phyloP scores from a whole-genome alignment of 2,888 invertebrate genomes.

The Eretmocerus hayati region DNA sequence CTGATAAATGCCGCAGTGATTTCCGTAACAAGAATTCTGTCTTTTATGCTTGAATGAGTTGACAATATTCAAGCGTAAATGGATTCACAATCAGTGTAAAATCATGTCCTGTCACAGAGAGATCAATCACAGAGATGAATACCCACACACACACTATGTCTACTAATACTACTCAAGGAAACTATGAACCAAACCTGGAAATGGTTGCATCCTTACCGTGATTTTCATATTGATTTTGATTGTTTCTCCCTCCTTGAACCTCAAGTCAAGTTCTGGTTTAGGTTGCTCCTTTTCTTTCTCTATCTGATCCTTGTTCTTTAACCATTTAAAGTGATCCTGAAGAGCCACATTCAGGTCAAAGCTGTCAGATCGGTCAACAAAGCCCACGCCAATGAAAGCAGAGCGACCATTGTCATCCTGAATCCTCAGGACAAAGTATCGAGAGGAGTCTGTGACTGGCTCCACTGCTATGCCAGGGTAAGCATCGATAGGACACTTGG shows the following conservation, averaged over 20 bases:
- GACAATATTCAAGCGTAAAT: too few relatives aligned
- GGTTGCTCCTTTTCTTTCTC: constrained; percentile 73
- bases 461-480: constrained; percentile 95
- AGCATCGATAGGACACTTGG: constrained; percentile 91
- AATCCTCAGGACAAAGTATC: constrained; percentile 93
- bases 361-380: constrained; percentile 95
- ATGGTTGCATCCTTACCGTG: constrained; percentile 55
- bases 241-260: constrained; percentile 98
- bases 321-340: constrained; percentile 96
- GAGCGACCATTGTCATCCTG: constrained; percentile 89
- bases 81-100: too few relatives aligned
- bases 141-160: too few relatives aligned
- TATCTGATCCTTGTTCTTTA: constrained; percentile 74
- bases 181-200: too few relatives aligned
- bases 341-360: constrained; percentile 98
- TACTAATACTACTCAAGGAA: too few relatives aligned
- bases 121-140: too few relatives aligned
- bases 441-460: constrained; percentile 92
- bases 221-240: constrained; percentile 99
- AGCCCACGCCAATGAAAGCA: constrained; percentile 96
- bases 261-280: constrained; percentile 79
- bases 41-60: too few relatives aligned
- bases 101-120: too few relatives aligned
- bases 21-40: too few relatives aligned
- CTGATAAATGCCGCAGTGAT: too few relatives aligned